A percentile compares a stretch with the other conserved stretches of the same genome.
Evolutionary conservation across 2,113 vertebrate genomes (phyloP).

Genomic region (Zootoca vivipara): DNA sequence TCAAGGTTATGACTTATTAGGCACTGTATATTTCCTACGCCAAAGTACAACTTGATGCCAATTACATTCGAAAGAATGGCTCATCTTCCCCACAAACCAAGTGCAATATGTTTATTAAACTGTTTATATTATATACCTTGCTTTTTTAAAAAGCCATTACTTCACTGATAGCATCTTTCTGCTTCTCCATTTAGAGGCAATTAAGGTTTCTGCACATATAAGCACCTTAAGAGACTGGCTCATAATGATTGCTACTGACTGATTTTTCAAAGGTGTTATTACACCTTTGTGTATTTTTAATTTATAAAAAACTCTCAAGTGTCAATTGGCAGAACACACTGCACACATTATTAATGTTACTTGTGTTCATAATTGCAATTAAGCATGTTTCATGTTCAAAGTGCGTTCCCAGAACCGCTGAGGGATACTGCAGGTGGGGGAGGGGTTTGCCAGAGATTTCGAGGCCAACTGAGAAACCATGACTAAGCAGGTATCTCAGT

Average conservation of each 20-base stretch:
- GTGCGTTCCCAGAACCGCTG: no score
- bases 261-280: background rate
- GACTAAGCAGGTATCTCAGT: no score
- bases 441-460: no score
- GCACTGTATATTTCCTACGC: background rate
- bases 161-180: conserved; percentile 4
- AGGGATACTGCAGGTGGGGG: no score
- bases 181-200: background rate
- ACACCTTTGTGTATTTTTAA: background rate
- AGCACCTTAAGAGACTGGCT: conserved; percentile 6
- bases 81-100: background rate
- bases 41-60: background rate
- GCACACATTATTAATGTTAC: background rate
- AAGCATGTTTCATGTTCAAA: no score
- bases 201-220: conserved; percentile 20
- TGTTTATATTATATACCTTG: background rate
- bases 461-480: no score
- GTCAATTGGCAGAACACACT: background rate
- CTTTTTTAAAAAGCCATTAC: background rate
- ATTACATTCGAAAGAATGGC: background rate
- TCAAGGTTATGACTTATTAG: background rate
- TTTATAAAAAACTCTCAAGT: background rate
- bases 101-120: background rate
- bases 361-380: background rate
- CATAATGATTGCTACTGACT: background rate